Evolutionary conservation across 2,888 invertebrate species (phyloP).

Genomic region (Agapostemon virescens): DNA sequence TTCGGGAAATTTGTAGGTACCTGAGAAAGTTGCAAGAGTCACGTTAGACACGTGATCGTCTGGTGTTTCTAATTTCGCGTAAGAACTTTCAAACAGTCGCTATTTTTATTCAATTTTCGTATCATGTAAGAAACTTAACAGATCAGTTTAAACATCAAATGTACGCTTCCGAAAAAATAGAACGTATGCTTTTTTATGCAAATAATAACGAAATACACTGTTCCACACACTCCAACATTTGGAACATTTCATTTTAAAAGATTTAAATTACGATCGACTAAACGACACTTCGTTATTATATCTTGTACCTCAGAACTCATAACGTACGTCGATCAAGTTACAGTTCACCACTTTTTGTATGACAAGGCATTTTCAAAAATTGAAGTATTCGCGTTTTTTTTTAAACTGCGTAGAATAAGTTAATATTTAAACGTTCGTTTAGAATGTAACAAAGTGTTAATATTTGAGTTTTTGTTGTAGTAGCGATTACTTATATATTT

Average conservation of each 20-base stretch:
- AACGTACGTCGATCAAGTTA: background rate
- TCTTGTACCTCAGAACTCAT: background rate
- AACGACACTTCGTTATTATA: slow-evolving; percentile 2
- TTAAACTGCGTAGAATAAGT: background rate
- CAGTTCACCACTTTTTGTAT: background rate
- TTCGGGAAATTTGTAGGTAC: slow-evolving; percentile 47
- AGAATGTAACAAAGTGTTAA: background rate
- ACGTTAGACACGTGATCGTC: slow-evolving; percentile 38
- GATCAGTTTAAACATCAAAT: background rate
- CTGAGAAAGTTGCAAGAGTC: slow-evolving; percentile 52
- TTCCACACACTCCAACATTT: slow-evolving; percentile 12
- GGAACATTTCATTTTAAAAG: slow-evolving; percentile 14
- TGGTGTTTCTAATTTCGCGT: slow-evolving; percentile 13
- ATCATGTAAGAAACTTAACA: slow-evolving; percentile 4
- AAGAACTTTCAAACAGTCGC: background rate
- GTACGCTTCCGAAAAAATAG: background rate
- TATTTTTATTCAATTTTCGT: background rate
- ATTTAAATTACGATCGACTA: slow-evolving; percentile 19
- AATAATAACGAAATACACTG: slow-evolving; percentile 10
- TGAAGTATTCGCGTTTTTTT: background rate
- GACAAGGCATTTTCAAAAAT: slow-evolving; percentile 2
- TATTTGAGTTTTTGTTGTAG: background rate
- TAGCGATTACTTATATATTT: background rate
- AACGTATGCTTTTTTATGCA: background rate
- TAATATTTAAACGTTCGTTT: background rate